A percentile compares a stretch with the other conserved stretches of the same genome.
Conservation (phyloP, 2,113 vertebrate species). For the Ovibos moschatus region DNA sequence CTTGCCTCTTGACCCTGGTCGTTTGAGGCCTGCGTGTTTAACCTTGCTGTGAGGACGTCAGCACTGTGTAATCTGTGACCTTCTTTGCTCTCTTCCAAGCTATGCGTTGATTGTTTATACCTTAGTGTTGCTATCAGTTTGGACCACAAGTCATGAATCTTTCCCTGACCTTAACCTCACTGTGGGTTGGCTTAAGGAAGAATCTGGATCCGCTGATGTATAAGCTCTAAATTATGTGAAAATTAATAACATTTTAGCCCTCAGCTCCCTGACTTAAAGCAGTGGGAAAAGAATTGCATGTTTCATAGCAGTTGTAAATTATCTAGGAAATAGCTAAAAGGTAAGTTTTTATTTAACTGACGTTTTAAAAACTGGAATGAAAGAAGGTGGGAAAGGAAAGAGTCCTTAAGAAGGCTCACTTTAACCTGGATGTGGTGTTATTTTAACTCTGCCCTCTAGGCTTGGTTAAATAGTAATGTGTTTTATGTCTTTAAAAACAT, state of each 20-base stretch:
- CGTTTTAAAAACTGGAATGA: neutral
- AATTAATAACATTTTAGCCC: neutral
- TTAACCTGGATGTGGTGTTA: neutral
- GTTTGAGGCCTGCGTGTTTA: neutral
- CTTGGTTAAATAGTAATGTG: neutral
- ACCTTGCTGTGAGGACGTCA: neutral
- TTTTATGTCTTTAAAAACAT: neutral
- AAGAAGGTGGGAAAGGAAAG: neutral
- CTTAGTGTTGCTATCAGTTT: neutral
- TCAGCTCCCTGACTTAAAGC: neutral
- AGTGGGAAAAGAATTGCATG: neutral
- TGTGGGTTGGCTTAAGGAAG: neutral
- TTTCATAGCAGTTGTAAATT: neutral
- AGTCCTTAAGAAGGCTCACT: neutral
- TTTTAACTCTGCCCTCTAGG: neutral
- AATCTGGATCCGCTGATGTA: neutral
- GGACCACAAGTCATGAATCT: neutral
- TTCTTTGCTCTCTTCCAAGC: neutral
- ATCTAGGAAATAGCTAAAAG: neutral
- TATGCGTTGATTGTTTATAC: neutral
- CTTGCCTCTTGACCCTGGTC: neutral
- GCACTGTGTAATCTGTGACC: neutral
- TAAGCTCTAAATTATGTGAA: neutral
- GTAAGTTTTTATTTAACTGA: slow-evolving; percentile 4
- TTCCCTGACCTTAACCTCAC: neutral